Base-by-base conservation (phyloP, 2,113 vertebrate genomes). In the Danionella cerebrum region DNA sequence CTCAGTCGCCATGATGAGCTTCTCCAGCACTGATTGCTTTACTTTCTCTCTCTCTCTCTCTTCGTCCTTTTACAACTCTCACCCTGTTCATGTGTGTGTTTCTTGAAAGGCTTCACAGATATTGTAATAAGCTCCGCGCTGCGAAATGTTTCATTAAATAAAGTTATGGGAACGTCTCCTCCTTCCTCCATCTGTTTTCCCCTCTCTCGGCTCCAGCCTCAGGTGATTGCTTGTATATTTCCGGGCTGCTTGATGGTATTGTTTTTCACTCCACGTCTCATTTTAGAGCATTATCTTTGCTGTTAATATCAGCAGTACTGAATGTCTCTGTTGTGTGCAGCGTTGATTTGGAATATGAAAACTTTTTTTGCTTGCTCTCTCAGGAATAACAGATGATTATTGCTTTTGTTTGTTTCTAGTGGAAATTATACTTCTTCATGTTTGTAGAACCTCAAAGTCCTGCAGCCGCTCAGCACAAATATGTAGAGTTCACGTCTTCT, bases 71-170 rank as follows among this genome's bases (percentile, higher is more conserved):
- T n/a, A n/a, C n/a, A n/a, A n/a, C n/a, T n/a, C n/a, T n/a, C n/a
- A n/a, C n/a, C n/a, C n/a, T 66, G 35, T 52, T 24, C 42, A 6
- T 4, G 62, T 47, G 14, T 24, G 24, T 14, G 7, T 42, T 25
- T 11, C 31, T 44, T 36, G 19, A 65, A 39, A 35, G 3, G n/a
- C 12, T 36, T 24, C 66, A 51, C 35, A n/a, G 21, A 63, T 71
- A 11, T 38, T 53, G 75, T 74, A 31, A 65, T 69, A 69, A 62
- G 67, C 68, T 70, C 50, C 62, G 22, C 39, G 11, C 62, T 27
- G 69, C 35, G 64, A 74, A 44, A 63, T 62, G 54, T 71, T 69
- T 65, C 52, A 71, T 78, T 69, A 67, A 59, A 78, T 71, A 67
- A 76, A 78, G 41, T 50, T n/a, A 33, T 24, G 29, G 33, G 24